Conservation (phyloP, 2,113 vertebrate species). For the Myanophis thanlyinensis region DNA sequence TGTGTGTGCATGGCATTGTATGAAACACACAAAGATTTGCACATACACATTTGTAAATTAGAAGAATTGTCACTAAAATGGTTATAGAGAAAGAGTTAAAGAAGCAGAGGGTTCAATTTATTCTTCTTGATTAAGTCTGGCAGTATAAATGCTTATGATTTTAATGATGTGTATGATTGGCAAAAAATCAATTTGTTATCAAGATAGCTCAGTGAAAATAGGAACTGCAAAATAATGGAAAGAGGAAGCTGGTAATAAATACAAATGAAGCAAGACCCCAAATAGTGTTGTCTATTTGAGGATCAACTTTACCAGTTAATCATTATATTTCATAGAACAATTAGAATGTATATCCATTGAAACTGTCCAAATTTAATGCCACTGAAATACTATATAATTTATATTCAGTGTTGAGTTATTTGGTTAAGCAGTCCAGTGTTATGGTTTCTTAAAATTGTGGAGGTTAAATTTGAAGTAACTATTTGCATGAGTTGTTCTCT, state of each 20-base stretch:
- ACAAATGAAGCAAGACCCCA: conserved; percentile 9
- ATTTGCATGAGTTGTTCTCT: not conserved
- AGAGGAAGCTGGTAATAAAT: conserved; percentile 4
- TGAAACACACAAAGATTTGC: not conserved
- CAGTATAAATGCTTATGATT: conserved; percentile 6
- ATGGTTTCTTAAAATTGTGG: not conserved
- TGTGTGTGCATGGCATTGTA: not conserved
- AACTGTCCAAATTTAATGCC: not conserved
- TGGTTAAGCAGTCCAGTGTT: not conserved
- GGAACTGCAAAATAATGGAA: not conserved
- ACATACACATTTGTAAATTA: not conserved
- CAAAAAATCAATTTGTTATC: conserved; percentile 22
- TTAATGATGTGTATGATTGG: not conserved
- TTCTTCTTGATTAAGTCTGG: not conserved
- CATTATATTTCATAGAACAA: not conserved
- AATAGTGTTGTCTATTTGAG: not conserved
- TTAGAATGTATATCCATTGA: not conserved
- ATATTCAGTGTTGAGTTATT: not conserved
- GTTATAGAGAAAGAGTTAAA: not conserved
- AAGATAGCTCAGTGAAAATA: conserved; percentile 5
- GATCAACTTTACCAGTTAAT: conserved; percentile 1
- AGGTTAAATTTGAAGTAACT: not conserved
- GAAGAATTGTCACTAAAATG: not conserved
- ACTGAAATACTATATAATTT: not conserved
- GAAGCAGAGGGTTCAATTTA: not conserved